Evolutionary conservation across 2,888 invertebrate genomes (phyloP).

Genomic region (Melolontha melolontha): DNA sequence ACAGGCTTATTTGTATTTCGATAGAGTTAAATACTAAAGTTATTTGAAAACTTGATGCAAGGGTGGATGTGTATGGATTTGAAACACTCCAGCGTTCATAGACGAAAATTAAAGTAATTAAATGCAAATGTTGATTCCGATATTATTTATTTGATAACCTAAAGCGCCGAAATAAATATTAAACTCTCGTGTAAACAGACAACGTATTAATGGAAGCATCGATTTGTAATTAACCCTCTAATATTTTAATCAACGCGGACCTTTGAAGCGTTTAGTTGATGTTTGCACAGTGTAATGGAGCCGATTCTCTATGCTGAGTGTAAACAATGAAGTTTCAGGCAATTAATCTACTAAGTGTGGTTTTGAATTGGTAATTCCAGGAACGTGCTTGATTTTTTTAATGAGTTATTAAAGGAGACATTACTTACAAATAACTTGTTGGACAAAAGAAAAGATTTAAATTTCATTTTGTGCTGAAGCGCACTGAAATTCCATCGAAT

Average conservation of each 20-base stretch:
- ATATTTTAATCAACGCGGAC: conserved; percentile 53
- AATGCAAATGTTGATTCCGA: no score
- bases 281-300: conserved; percentile 55
- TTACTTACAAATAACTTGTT: no score
- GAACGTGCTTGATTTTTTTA: conserved; percentile 11
- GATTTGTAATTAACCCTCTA: conserved; percentile 53
- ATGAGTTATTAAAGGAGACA: no score
- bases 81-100: no score
- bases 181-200: conserved; percentile 33
- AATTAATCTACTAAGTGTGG: conserved; percentile 36
- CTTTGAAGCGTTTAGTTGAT: conserved; percentile 52
- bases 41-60: no score
- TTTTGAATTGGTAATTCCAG: conserved; percentile 20
- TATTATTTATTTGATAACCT: conserved; percentile 17
- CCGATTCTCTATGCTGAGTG: conserved; percentile 41
- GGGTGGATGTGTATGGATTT: no score
- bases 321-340: conserved; percentile 42
- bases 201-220: conserved; percentile 47
- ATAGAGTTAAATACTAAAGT: no score
- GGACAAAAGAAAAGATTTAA: no score
- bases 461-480: no score
- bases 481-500: no score
- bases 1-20: no score
- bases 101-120: no score
- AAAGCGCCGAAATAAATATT: conserved; percentile 37